These are phyloP conservation scores for Sminthurides aquaticus DNA, from an alignment of 2,888 invertebrate species.

Conservation along the genomic window DNA sequence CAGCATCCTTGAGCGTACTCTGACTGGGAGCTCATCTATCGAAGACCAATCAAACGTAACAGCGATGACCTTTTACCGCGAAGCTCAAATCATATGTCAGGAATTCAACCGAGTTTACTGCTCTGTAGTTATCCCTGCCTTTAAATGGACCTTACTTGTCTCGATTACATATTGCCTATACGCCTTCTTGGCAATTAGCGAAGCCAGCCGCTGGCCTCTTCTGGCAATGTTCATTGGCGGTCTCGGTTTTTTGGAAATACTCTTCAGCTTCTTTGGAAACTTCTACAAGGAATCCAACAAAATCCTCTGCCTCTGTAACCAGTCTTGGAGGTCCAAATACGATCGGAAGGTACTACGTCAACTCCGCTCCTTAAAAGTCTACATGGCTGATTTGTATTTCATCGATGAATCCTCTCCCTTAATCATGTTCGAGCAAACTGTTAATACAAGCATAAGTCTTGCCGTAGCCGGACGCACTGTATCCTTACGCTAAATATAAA, in stretches of 20 bases:
- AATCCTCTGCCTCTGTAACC: background rate
- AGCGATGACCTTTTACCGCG: background rate
- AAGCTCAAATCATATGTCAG: background rate
- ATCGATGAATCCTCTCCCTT: background rate
- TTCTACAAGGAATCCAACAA: background rate
- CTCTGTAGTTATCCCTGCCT: background rate
- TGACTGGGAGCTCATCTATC: too few relatives aligned
- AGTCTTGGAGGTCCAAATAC: background rate
- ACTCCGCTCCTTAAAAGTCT: background rate
- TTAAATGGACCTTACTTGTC: background rate
- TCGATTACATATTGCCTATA: background rate
- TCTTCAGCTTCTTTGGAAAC: background rate
- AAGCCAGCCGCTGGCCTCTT: background rate
- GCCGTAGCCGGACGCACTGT: too few relatives aligned
- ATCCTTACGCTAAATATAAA: too few relatives aligned
- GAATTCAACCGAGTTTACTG: background rate
- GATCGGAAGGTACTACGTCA: background rate
- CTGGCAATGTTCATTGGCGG: background rate
- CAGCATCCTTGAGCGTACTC: too few relatives aligned
- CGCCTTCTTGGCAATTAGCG: background rate
- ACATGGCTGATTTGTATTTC: background rate
- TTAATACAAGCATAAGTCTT: background rate
- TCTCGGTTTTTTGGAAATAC: background rate
- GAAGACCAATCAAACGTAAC: background rate
- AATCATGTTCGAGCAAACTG: background rate